Evolutionary conservation across 2,888 invertebrate species (phyloP), one percentile per base, ranked within the genome.

Genomic region (Epistrophella euchroma): DNA sequence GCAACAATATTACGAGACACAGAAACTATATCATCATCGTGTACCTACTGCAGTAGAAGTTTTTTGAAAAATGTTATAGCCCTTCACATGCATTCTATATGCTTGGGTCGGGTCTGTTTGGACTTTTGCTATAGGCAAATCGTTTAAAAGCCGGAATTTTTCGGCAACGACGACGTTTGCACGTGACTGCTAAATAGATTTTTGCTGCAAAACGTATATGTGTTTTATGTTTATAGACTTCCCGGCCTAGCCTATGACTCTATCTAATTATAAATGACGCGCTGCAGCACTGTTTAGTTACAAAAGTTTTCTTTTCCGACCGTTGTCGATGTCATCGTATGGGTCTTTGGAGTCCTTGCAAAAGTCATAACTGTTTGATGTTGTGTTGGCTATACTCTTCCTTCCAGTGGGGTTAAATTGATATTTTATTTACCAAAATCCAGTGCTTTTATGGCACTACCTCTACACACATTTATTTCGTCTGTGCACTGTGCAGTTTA

Each of bases 101-200:
- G 70, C 7, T 17, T 25, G n/a, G n/a, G 15, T 15, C n/a, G 2
- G 10, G 11, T 11, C 9, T 25, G 2, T 32, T n/a, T n/a, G 28
- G 22, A 52, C 43, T 70, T 66, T 32, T 25, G 70, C 77, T 70
- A 25, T 70, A 77, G 80, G 81, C 81, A 85, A 81, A 85, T 81
- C 76, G 73, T 70, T 81, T 85, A 77, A 81, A 68, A 72, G 76
- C 7, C 25, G 70, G 50, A 76, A 76, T 81, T 77, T 85, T 85
- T 81, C 62, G 72, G 80, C 85, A 73, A 37, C 62, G 60, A 37
- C 62, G 60, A 40, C 85, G 77, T 73, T 73, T 76, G 52, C 73
- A 85, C 85, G 81, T 85, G 85, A 81, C 85, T 73, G 32, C 25
- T 80, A 73, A 80, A 76, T 73, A 68, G 37, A 22, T 47, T 45